A percentile compares a stretch with the other conserved stretches of the same genome.
Evolutionary conservation across 2,888 invertebrate genomes (phyloP).

Genomic region (Eristalinus aeneus): DNA sequence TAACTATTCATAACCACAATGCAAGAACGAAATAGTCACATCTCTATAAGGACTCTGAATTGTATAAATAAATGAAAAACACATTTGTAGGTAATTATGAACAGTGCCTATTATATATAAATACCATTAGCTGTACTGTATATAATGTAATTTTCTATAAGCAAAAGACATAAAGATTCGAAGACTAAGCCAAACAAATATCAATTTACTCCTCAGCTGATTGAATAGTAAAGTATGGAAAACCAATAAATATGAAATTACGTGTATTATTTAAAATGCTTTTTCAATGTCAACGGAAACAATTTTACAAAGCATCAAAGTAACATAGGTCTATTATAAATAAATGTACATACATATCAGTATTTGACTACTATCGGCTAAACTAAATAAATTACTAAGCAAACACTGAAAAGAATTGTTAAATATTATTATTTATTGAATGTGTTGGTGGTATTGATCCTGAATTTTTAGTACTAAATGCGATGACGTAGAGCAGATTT

Average conservation of each 20-base stretch:
- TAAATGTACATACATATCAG: conserved; percentile 68
- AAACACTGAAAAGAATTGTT: conserved; percentile 42
- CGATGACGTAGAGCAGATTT: conserved; percentile 14
- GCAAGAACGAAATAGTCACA: conserved; percentile 20
- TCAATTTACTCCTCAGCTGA: background rate
- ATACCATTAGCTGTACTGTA: conserved; percentile 35
- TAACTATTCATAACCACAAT: conserved; percentile 15
- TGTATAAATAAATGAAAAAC: conserved; percentile 40
- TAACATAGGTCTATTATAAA: conserved; percentile 17
- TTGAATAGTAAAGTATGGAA: background rate
- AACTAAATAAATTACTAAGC: background rate
- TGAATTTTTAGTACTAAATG: conserved; percentile 49
- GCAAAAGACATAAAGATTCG: background rate
- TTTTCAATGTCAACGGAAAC: conserved; percentile 30
- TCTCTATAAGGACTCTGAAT: conserved; percentile 14
- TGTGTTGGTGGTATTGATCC: conserved; percentile 57
- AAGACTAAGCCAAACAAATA: conserved; percentile 7
- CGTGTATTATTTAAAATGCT: conserved; percentile 35
- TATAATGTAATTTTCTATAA: conserved; percentile 50
- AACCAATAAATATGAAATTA: background rate
- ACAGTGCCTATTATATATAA: conserved; percentile 63
- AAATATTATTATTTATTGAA: conserved; percentile 31
- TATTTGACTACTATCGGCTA: conserved; percentile 26
- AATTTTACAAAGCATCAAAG: conserved; percentile 24
- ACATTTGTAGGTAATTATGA: conserved; percentile 64